These are phyloP conservation scores for Andrena marginata DNA, from an alignment of 2,888 invertebrate species.

Conservation along the genomic window DNA sequence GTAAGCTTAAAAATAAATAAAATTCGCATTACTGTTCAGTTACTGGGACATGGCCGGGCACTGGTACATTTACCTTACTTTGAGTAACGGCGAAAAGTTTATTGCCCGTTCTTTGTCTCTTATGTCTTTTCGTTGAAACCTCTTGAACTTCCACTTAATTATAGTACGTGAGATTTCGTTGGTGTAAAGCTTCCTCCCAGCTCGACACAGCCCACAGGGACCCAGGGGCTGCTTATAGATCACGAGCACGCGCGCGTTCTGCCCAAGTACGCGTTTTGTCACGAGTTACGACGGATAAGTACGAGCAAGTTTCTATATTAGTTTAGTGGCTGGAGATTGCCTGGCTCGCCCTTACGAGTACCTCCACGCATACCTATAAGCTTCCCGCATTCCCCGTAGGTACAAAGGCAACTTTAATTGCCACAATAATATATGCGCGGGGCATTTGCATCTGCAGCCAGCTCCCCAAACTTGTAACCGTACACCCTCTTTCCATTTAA, in stretches of 20 bases:
- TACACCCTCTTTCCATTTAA: constrained; percentile 22
- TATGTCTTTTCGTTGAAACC: not conserved
- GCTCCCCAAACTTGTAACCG: constrained; percentile 3
- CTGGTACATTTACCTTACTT: not conserved
- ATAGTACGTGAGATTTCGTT: not conserved
- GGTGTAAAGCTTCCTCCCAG: not conserved
- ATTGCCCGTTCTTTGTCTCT: not conserved
- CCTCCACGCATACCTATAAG: constrained; percentile 23
- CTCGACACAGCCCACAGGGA: not conserved
- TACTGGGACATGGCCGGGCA: too few species aligned
- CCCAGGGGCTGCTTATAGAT: not conserved
- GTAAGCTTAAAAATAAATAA: too few species aligned
- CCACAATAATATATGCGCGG: constrained; percentile 41
- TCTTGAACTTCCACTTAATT: not conserved
- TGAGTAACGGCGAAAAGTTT: not conserved
- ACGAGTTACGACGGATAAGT: constrained; percentile 55
- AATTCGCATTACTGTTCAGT: too few species aligned
- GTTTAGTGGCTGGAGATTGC: constrained; percentile 60
- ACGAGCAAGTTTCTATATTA: constrained; percentile 56
- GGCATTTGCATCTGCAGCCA: constrained; percentile 27
- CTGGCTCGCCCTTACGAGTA: constrained; percentile 21
- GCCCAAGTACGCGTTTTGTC: constrained; percentile 51
- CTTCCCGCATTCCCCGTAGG: not conserved
- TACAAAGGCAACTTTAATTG: constrained; percentile 53
- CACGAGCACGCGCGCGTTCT: constrained; percentile 14